Conservation (phyloP, 2,797 vertebrate species). For the Clarias laeviceps region DNA sequence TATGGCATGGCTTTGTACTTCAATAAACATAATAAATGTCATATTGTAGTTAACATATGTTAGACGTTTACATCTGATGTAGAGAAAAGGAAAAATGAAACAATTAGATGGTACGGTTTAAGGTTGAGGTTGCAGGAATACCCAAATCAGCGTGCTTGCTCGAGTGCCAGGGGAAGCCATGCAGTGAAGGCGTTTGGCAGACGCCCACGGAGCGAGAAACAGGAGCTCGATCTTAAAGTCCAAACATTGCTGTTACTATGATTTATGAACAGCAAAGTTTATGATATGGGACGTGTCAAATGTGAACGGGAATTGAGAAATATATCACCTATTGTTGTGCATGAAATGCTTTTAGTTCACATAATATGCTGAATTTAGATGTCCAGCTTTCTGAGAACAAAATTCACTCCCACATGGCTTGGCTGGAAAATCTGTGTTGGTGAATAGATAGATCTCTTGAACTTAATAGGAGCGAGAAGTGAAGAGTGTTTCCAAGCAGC, state of each 20-base stretch:
- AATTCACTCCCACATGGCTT: slow-evolving; percentile 12
- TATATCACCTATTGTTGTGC: slow-evolving; percentile 41
- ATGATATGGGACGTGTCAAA: slow-evolving; percentile 56
- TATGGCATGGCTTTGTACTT: too few species aligned
- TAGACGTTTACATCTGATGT: slow-evolving; percentile 42
- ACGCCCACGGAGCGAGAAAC: slow-evolving; percentile 37
- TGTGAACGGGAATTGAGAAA: slow-evolving; percentile 52
- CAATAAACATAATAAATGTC: slow-evolving; percentile 38
- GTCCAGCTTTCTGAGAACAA: slow-evolving; percentile 27
- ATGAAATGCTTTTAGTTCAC: slow-evolving; percentile 32
- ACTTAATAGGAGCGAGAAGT: neutral
- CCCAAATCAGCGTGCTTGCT: slow-evolving; percentile 35
- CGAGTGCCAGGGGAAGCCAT: slow-evolving; percentile 45
- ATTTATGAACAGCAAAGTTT: slow-evolving; percentile 57
- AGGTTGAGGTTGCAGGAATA: slow-evolving; percentile 22
- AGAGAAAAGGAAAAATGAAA: slow-evolving; percentile 50
- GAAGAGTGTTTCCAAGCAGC: neutral
- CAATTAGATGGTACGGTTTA: slow-evolving; percentile 58
- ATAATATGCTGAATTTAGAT: slow-evolving; percentile 19
- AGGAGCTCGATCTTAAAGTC: slow-evolving; percentile 46
- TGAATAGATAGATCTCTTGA: neutral
- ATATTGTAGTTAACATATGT: slow-evolving; percentile 59
- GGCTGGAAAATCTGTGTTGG: neutral
- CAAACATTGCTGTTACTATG: slow-evolving; percentile 56
- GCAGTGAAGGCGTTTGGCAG: slow-evolving; percentile 53